Percentiles rank a stretch among this genome's conserved stretches.
These are phyloP conservation scores for Asteroscopus sphinx DNA, from an alignment of 2,888 invertebrate genomes.

Conservation along the genomic window DNA sequence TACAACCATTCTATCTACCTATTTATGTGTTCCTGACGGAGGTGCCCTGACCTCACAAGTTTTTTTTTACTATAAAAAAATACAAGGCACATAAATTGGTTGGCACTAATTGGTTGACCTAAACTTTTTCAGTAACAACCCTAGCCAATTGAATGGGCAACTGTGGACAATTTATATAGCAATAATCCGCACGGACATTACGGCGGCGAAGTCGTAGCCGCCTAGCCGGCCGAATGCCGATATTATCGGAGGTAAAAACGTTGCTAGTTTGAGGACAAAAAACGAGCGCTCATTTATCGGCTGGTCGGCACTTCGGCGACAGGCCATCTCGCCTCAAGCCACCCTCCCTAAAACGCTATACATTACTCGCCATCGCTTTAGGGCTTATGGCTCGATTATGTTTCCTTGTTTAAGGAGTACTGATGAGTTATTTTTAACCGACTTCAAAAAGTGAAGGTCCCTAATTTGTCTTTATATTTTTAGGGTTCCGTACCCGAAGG, in stretches of 20 bases:
- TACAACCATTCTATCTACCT: no score
- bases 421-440: slow-evolving; percentile 55
- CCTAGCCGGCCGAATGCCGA: slow-evolving; percentile 76
- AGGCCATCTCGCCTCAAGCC: slow-evolving; percentile 67
- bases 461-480: no score
- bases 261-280: slow-evolving; percentile 86
- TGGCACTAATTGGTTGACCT: no score
- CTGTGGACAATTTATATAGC: slow-evolving; percentile 89
- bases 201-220: slow-evolving; percentile 62
- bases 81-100: no score
- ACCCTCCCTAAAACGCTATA: slow-evolving; percentile 56
- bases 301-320: slow-evolving; percentile 80
- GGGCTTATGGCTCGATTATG: slow-evolving; percentile 55
- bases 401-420: slow-evolving; percentile 47
- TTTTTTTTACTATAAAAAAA: no score
- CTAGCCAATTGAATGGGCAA: slow-evolving; percentile 84
- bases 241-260: slow-evolving; percentile 85
- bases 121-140: slow-evolving; percentile 76
- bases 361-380: slow-evolving; percentile 58
- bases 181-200: slow-evolving; percentile 88
- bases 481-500: no score
- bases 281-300: slow-evolving; percentile 88
- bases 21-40: no score
- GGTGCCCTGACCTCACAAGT: no score
- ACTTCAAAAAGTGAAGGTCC: no score